Evolutionary conservation across 2,797 vertebrate species (phyloP).

Genomic region (Arnoldichthys spilopterus): DNA sequence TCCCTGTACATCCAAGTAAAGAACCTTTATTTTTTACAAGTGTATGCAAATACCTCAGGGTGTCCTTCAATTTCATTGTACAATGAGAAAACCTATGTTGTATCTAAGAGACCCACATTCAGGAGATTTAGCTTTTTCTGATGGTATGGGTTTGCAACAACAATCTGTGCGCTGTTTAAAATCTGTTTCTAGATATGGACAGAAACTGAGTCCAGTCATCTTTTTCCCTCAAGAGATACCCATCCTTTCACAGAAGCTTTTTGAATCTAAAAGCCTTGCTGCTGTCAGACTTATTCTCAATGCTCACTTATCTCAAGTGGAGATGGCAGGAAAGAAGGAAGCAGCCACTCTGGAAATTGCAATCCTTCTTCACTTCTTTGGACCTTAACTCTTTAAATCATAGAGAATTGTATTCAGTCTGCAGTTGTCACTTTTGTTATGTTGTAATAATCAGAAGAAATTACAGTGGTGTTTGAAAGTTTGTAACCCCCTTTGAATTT

Average conservation of each 20-base stretch:
- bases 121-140: neutral
- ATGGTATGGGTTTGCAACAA: neutral
- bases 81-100: neutral
- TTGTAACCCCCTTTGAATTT: no score
- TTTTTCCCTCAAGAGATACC: neutral
- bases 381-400: neutral
- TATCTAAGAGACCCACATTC: neutral
- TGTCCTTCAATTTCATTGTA: neutral
- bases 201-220: conserved; percentile 7
- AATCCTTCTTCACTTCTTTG: neutral
- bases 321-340: conserved; percentile 13
- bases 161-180: neutral
- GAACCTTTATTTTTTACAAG: neutral
- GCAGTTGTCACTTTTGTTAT: neutral
- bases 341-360: conserved; percentile 25
- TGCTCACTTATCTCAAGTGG: conserved; percentile 24
- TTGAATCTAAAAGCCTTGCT: conserved; percentile 1
- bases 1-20: no score
- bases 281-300: conserved; percentile 8
- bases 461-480: no score
- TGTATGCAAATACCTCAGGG: neutral
- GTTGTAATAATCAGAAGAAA: neutral
- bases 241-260: conserved; percentile 1
- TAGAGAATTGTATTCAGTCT: neutral
- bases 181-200: neutral